Conservation (phyloP, 2,113 vertebrate genomes). For the Rhinoderma darwinii region DNA sequence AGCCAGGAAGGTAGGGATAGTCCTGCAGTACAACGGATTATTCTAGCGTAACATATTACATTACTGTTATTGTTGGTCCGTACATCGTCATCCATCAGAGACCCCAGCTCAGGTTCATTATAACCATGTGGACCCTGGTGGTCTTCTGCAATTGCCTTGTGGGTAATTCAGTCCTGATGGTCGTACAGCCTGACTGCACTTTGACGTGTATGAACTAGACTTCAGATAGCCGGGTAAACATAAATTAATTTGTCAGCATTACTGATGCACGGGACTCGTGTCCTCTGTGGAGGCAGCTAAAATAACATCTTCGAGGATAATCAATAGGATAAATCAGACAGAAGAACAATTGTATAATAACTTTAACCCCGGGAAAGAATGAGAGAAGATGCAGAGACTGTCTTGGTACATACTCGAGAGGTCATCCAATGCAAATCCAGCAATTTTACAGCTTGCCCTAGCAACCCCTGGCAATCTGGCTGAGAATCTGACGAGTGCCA, state of each 20-base stretch:
- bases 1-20: no score
- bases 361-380: neutral
- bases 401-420: neutral
- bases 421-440: neutral
- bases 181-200: neutral
- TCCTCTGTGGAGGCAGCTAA: neutral
- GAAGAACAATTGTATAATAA: neutral
- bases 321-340: slow-evolving; percentile 18
- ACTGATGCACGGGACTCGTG: slow-evolving; percentile 20
- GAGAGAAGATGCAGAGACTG: neutral
- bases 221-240: slow-evolving; percentile 11
- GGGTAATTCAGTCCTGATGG: neutral
- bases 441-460: neutral
- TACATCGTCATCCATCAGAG: neutral
- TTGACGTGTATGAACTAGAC: neutral
- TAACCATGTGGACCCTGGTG: neutral
- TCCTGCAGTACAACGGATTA: no score
- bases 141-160: neutral
- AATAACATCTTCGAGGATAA: slow-evolving; percentile 25
- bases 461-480: neutral
- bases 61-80: neutral
- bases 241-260: slow-evolving; percentile 25
- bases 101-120: neutral
- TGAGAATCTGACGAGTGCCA: neutral
- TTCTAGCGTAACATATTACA: neutral